These are phyloP conservation scores for Salvelinus namaycush DNA, from an alignment of 2,113 vertebrate species.

Conservation along the genomic window DNA sequence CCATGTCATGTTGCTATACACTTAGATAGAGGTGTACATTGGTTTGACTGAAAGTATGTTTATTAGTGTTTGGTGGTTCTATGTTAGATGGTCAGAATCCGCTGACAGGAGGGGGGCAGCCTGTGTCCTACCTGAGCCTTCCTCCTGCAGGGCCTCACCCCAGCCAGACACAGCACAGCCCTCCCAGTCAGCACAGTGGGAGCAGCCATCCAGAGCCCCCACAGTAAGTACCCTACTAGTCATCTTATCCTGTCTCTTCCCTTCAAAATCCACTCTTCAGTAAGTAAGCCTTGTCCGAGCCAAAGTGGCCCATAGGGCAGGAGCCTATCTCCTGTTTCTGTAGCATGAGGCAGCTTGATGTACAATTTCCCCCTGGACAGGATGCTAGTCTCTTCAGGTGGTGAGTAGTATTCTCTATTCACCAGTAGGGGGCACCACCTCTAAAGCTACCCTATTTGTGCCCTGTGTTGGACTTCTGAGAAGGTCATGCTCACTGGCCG, in stretches of 20 bases:
- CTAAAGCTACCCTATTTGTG: background rate
- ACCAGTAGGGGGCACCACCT: background rate
- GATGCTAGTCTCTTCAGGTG: no score
- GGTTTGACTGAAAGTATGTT: no score
- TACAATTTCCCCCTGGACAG: no score
- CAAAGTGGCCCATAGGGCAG: no score
- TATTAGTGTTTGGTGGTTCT: slow-evolving; percentile 13
- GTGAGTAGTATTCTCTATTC: background rate
- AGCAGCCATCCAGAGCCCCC: slow-evolving; percentile 55
- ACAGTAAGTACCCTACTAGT: slow-evolving; percentile 61
- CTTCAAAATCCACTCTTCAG: no score
- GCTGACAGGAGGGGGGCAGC: slow-evolving; percentile 59
- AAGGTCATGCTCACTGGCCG: background rate
- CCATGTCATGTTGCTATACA: no score
- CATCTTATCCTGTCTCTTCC: background rate
- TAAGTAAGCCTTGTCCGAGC: no score
- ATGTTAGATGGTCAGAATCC: slow-evolving; percentile 64
- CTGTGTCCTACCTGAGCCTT: slow-evolving; percentile 57
- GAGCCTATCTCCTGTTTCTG: no score
- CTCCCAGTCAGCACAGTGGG: slow-evolving; percentile 51
- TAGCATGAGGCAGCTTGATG: no score
- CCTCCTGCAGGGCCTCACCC: slow-evolving; percentile 49
- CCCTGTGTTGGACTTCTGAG: background rate
- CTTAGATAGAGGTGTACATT: no score
- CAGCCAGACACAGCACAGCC: slow-evolving; percentile 39